Percentiles rank a stretch among this genome's conserved stretches.
Conservation (phyloP, 2,113 vertebrate species). For the Sphyrna mokarran region DNA sequence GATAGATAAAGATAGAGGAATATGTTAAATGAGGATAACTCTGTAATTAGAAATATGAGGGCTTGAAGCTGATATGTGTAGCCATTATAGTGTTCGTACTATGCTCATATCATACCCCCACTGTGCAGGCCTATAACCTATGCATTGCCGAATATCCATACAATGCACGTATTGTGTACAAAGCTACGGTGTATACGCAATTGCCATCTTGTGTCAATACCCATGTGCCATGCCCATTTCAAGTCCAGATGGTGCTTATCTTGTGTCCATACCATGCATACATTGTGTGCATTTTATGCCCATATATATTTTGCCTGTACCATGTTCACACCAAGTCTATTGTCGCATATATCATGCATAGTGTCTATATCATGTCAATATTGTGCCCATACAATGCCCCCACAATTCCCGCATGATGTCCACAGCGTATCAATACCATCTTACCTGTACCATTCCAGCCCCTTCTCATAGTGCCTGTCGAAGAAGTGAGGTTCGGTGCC, state of each 20-base stretch:
- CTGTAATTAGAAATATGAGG: background rate
- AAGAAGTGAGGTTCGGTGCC: conserved; percentile 95
- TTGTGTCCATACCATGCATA: background rate
- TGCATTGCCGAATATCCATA: background rate
- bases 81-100: background rate
- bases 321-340: background rate
- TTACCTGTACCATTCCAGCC: conserved; percentile 95
- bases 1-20: background rate
- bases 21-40: background rate
- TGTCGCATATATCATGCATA: background rate
- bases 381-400: background rate
- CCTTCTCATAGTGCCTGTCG: conserved; percentile 86
- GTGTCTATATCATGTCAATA: background rate
- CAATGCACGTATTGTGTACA: background rate
- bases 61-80: background rate
- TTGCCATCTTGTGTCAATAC: background rate
- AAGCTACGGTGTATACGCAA: no score
- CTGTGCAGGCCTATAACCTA: background rate
- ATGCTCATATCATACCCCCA: background rate
- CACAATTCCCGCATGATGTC: background rate
- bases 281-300: background rate
- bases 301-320: background rate
- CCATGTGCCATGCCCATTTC: no score
- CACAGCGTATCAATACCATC: conserved; percentile 36
- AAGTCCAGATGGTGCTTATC: background rate